Evolutionary conservation across 92 coral and sea anemone genomes (phyloP), one percentile per base, ranked within the genome.

Genomic region (Isaurus tuberculatus): DNA sequence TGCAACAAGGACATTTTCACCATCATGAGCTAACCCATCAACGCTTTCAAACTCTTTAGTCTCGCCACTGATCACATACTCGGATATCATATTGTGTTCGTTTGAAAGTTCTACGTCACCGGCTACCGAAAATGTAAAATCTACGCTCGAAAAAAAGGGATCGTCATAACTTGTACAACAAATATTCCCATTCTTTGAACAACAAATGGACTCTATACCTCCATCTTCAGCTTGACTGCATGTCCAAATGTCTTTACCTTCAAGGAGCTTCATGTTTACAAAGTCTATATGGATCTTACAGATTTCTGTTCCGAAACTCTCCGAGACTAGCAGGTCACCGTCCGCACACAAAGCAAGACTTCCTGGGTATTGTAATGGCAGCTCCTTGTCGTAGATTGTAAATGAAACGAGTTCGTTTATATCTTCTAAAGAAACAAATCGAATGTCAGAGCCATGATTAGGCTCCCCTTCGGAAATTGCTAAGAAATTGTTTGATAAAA

Each of bases 11-110:
- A 88, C 49, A 34, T 88, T 79, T 69, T 84, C 53, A 19, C 88
- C 91, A 70, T 88, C 91, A 44, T 88, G 88, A 29, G 53, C 88
- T 65, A 88, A 5, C 40, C 91, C 85, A 14, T 3, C 8, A 8
- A 81, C 14, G 22, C 25, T 19, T 27, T 36, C 67, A 8, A 26
- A 27, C 15, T 70, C 40, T 20, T 66, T 75, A 51, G 75, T 74
- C 44, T 84, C 81, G 5, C 88, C 91, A 36, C 77, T 27, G n/a
- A 88, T 75, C 69, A 58, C 19, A 43, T 70, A 88, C 69, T 88
- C 71, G 8, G 88, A 65, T 66, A 88, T 88, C 29, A 26, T 46
- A 23, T 20, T 68, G 17, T 69, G 81, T 31, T 68, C 81, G 40
- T 88, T 42, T 9, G 79, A 48, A n/a, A 42, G 31, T 30, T 77